Base-by-base conservation (phyloP, 1,140 invertebrate species). In the Drosophila paulistorum region DNA sequence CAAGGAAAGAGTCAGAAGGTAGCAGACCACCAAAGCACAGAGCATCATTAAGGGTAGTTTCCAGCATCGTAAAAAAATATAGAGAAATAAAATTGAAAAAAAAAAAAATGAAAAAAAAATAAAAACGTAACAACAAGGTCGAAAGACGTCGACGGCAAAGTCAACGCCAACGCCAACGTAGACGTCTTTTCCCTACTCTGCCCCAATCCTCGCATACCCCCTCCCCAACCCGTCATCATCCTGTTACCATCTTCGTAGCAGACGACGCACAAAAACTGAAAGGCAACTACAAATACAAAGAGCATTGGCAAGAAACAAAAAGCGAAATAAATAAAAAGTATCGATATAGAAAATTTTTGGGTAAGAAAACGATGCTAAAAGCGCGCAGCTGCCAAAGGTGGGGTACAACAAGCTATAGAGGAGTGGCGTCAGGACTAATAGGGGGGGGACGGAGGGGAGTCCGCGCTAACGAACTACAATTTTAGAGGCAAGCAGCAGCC, bases 41-140 rank as follows among this genome's bases (percentile, higher is more conserved):
- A 67, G 79, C 84, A 89, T 87, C 83, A 87, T 87, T 87, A 87
- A 89, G 83, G 83, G 83, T 87, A 87, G 83, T 87, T 87, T 87
- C 70, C 62, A 87, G 77, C 80, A 77, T 87, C 84, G 83, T 83
- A 87, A 87, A 89, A 51, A 79, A 87, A 86, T 82, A 87, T 87
- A 87, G 83, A 87, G 83, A 87, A 87, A 86, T 87, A 79, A 82
- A 86, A 87, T 82, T 87, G 68, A 82, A 86, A 86, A 86, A 82
- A 78, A 74, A 65, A 77, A 35, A 62, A 60, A 26, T 20, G 54
- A 13, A 48, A 71, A 65, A 41, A 64, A 37, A 51, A 79, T 13
- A 20, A 51, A 45, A 51, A 51, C 45, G 54, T 51, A 70, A 57
- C 55, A 77, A 74, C 62, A 83, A 87, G 75, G 75, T 85, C 73